phyloP scores from a whole-genome alignment of 2,797 vertebrate species.

The Euthynnus affinis region DNA sequence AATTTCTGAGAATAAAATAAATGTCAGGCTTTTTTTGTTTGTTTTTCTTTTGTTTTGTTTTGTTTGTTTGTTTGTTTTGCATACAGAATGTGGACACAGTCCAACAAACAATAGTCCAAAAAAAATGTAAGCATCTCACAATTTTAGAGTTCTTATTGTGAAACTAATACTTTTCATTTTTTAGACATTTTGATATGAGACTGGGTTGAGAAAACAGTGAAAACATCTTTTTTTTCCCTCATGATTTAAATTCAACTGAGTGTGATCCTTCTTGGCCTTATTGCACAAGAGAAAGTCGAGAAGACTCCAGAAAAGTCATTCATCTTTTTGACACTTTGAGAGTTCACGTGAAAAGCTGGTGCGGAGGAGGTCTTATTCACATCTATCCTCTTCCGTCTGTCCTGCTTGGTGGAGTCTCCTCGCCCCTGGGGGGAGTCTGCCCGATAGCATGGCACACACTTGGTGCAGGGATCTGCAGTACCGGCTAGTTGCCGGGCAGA shows the following conservation, averaged over 20 bases:
- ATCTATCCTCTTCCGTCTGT: slow-evolving; percentile 53
- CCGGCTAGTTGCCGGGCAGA: slow-evolving; percentile 63
- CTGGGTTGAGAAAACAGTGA: not conserved
- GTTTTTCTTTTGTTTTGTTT: no score
- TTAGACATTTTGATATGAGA: no score
- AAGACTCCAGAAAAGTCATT: slow-evolving; percentile 31
- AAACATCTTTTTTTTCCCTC: not conserved
- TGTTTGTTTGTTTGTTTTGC: no score
- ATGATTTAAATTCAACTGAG: slow-evolving; percentile 29
- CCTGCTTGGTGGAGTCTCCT: slow-evolving; percentile 38
- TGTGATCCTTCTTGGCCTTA: slow-evolving; percentile 13
- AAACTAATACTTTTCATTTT: no score
- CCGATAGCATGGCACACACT: slow-evolving; percentile 35
- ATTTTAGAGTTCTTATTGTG: no score
- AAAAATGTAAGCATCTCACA: no score
- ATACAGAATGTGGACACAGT: no score
- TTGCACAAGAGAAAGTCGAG: slow-evolving; percentile 17
- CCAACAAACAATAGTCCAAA: no score
- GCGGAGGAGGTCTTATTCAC: slow-evolving; percentile 56
- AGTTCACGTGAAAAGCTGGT: slow-evolving; percentile 54
- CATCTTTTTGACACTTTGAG: slow-evolving; percentile 33
- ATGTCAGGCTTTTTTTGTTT: no score
- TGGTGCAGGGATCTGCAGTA: slow-evolving; percentile 41
- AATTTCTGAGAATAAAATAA: no score
- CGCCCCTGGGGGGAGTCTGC: slow-evolving; percentile 40